Evolutionary conservation across 2,888 invertebrate genomes (phyloP), one percentile per base, ranked within the genome.

Genomic region (Tenthredo distinguenda): DNA sequence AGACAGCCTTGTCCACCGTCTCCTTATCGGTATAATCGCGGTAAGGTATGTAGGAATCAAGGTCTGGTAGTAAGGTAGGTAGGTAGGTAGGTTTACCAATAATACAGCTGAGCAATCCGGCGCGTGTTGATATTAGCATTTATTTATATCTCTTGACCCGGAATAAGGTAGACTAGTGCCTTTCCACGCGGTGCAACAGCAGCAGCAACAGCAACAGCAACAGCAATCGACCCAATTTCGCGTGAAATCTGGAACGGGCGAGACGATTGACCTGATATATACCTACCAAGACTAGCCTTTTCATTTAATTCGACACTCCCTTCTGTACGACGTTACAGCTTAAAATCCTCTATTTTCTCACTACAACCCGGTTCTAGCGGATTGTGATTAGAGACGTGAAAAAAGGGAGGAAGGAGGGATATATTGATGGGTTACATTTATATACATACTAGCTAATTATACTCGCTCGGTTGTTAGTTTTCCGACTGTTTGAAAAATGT

Each of bases 61-160:
- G 62, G 62, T 47, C 47, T 47, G 12, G 47, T 62, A 26, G 62
- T 62, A 62, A 62, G 26, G n/a, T 55, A 62, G 74, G 40, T 74
- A 1, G 12, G 6, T 31, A 68, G 68, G 34, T 68, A 81, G 47
- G 47, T 47, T 47, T 26, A 81, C 62, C 26, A 34, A 62, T 81
- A 81, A 81, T 81, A 81, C 37, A 37, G 37, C 21, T 50, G 12
- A 62, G 81, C 62, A 83, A 83, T 65, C 89, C 87, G 87, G 88
- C 87, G 89, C 88, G 89, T 91, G 91, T 91, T 91, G 91, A 91
- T 92, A 92, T 92, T 92, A 91, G 89, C 91, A 91, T 91, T 92
- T 91, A 92, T 91, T 92, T 92, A 92, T 92, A 92, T 90, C 92
- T 90, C 89, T 88, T 91, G 92, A 91, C 92, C 92, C 92, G 91